Evolutionary conservation across 2,888 invertebrate species (phyloP).

Genomic region (Andrena flavipes): DNA sequence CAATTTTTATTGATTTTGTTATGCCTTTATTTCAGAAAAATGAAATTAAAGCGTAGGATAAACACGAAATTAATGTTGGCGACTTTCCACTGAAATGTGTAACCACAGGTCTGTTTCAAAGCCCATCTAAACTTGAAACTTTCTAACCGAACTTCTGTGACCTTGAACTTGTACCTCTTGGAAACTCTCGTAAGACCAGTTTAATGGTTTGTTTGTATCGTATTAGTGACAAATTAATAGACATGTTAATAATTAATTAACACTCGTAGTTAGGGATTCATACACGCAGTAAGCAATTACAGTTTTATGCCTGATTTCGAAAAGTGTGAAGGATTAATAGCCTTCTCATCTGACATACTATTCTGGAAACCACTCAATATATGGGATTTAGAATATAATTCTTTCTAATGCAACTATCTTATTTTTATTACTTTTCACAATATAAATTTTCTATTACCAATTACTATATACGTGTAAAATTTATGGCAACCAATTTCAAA

Average conservation of each 20-base stretch:
- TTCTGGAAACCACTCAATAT: too few relatives aligned
- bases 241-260: background rate
- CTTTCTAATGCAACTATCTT: too few relatives aligned
- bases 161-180: background rate
- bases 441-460: too few relatives aligned
- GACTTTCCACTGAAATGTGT: background rate
- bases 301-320: too few relatives aligned
- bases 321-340: too few relatives aligned
- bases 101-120: background rate
- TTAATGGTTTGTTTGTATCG: background rate
- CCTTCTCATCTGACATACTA: too few relatives aligned
- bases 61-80: background rate
- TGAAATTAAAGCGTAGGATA: background rate
- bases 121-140: background rate
- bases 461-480: too few relatives aligned
- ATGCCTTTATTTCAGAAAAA: background rate
- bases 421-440: too few relatives aligned
- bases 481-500: too few relatives aligned
- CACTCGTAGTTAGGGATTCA: too few relatives aligned
- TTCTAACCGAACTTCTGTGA: background rate
- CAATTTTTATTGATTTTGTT: background rate
- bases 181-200: background rate
- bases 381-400: too few relatives aligned
- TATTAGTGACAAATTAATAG: background rate
- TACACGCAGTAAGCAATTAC: too few relatives aligned